Percentiles rank a stretch among this genome's conserved stretches.
These are phyloP conservation scores for Ctenosaura bakeri DNA, from an alignment of 2,797 vertebrate genomes.

Conservation along the genomic window DNA sequence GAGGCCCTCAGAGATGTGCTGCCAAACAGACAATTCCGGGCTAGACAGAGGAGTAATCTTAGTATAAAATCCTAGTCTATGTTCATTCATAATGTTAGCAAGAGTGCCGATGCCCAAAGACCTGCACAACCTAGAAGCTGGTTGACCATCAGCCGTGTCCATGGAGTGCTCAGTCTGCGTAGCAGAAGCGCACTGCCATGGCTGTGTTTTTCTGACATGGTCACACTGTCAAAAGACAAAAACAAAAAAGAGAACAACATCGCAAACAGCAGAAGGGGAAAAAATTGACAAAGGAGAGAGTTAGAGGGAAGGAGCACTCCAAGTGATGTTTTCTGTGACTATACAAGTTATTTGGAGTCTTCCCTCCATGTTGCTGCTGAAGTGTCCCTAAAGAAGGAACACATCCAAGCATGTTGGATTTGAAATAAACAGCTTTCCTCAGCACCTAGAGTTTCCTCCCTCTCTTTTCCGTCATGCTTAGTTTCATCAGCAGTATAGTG, in stretches of 20 bases:
- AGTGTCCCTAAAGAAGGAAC: neutral
- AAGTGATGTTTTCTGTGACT: neutral
- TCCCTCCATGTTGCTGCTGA: neutral
- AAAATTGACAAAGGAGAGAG: too few species aligned
- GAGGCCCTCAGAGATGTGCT: neutral
- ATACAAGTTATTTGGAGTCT: neutral
- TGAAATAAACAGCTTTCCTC: neutral
- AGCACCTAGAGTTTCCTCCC: neutral
- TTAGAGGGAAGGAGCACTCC: neutral
- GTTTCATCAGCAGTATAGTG: neutral
- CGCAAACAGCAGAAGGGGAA: neutral
- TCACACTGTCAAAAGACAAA: neutral
- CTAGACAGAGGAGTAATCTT: neutral
- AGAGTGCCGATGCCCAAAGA: neutral
- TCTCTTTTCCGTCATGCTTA: neutral
- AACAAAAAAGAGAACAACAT: neutral
- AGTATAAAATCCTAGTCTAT: neutral
- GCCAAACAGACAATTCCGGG: neutral
- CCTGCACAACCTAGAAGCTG: neutral
- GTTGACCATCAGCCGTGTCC: neutral
- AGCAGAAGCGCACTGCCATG: neutral
- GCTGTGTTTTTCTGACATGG: neutral
- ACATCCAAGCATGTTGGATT: neutral
- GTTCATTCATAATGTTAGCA: neutral
- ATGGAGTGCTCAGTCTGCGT: too few species aligned